Evolutionary conservation across 2,888 invertebrate genomes (phyloP).

Genomic region (Stramonita haemastoma): DNA sequence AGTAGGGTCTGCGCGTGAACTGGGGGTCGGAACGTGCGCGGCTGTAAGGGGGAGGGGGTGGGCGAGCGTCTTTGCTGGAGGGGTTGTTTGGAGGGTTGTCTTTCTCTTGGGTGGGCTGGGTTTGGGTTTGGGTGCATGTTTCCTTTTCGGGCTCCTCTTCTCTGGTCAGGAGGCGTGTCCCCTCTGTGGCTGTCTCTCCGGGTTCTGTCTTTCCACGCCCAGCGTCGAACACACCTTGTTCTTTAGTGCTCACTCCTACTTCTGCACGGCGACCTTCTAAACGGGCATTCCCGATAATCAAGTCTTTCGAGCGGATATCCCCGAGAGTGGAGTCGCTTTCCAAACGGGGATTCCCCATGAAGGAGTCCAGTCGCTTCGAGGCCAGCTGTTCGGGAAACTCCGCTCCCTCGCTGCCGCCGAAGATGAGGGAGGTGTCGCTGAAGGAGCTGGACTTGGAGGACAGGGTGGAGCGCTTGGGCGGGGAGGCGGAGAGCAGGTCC

Average conservation of each 20-base stretch:
- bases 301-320: not conserved
- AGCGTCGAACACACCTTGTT: not conserved
- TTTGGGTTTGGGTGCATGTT: not conserved
- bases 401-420: not conserved
- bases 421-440: constrained; percentile 11
- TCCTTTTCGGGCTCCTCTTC: not conserved
- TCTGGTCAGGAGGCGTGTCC: not conserved
- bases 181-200: not conserved
- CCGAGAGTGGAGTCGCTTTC: not conserved
- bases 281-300: not conserved
- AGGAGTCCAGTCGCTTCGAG: not conserved
- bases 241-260: not conserved
- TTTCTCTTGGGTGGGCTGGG: not conserved
- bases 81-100: not conserved
- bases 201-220: not conserved
- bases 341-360: not conserved
- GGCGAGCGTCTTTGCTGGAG: not conserved
- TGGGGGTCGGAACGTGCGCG: constrained; percentile 29
- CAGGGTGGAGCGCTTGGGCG: not conserved
- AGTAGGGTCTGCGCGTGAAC: not conserved
- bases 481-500: not conserved
- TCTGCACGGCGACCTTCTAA: not conserved
- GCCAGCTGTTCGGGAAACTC: not conserved
- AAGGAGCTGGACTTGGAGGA: constrained; percentile 17
- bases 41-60: not conserved